These are phyloP conservation scores for Electrona antarctica DNA, from an alignment of 2,113 vertebrate genomes.

Conservation along the genomic window DNA sequence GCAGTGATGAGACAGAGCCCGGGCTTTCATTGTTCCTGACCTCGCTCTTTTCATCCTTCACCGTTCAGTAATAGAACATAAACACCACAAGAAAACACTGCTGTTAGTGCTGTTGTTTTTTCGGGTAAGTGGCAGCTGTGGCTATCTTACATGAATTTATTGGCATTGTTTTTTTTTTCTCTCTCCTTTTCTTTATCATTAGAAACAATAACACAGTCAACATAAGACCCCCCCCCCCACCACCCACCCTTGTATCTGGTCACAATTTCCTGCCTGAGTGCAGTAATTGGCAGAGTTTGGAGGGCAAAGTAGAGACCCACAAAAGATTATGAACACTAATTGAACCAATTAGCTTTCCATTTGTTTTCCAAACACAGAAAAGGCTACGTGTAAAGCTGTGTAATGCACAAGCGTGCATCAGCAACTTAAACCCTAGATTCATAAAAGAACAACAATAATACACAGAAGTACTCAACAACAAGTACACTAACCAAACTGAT, in stretches of 20 bases:
- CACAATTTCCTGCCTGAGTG: no score
- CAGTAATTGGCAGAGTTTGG: no score
- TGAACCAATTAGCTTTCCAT: neutral
- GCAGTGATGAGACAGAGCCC: slow-evolving; percentile 50
- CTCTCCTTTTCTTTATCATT: neutral
- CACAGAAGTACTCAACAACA: no score
- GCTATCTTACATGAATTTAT: slow-evolving; percentile 8
- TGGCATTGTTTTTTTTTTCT: neutral
- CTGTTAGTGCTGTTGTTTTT: neutral
- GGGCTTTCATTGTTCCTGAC: slow-evolving; percentile 61
- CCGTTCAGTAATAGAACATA: slow-evolving; percentile 29
- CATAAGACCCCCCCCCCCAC: no score
- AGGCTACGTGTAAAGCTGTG: neutral
- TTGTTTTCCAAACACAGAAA: neutral
- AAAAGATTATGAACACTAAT: neutral
- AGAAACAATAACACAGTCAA: no score
- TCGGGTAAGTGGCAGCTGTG: slow-evolving; percentile 7
- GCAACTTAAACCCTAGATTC: no score
- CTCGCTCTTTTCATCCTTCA: slow-evolving; percentile 35
- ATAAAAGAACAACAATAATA: no score
- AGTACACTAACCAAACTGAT: no score
- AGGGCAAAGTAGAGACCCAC: neutral
- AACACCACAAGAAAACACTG: slow-evolving; percentile 9
- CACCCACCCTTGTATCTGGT: no score
- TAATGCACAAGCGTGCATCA: no score